phyloP scores from a whole-genome alignment of 2,113 vertebrate genomes.

The Genyomyrus donnyi region DNA sequence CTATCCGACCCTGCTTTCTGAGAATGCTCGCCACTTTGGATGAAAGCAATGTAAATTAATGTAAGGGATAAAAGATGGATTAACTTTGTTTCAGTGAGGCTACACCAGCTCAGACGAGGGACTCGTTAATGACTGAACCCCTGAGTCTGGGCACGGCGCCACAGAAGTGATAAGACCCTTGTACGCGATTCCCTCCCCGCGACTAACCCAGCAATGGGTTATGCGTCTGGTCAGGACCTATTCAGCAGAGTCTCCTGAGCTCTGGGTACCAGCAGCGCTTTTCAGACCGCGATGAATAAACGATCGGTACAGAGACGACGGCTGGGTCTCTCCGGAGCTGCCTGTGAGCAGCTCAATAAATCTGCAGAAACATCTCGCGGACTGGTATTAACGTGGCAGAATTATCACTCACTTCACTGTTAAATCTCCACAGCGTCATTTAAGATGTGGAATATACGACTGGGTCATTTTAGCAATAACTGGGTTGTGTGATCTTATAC shows the following conservation, averaged over 20 bases:
- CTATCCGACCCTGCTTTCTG: background rate
- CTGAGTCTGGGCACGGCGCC: background rate
- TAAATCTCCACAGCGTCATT: background rate
- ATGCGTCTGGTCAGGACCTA: background rate
- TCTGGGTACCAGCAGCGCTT: background rate
- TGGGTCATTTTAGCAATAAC: background rate
- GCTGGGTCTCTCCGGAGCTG: background rate
- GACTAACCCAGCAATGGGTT: background rate
- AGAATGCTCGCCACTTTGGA: background rate
- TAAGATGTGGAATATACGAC: background rate
- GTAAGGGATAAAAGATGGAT: background rate
- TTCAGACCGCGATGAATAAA: background rate
- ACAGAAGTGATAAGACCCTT: background rate
- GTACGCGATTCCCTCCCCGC: background rate
- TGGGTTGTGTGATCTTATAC: background rate
- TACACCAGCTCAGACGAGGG: background rate
- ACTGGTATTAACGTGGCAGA: background rate
- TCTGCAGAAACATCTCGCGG: background rate
- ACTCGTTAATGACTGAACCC: background rate
- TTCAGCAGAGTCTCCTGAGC: background rate
- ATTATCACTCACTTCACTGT: background rate
- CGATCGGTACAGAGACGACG: background rate
- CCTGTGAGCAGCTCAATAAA: background rate
- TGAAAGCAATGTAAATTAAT: background rate
- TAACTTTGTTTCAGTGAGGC: background rate